Conservation (phyloP, 2,113 vertebrate species). For the Nicator chloris region DNA sequence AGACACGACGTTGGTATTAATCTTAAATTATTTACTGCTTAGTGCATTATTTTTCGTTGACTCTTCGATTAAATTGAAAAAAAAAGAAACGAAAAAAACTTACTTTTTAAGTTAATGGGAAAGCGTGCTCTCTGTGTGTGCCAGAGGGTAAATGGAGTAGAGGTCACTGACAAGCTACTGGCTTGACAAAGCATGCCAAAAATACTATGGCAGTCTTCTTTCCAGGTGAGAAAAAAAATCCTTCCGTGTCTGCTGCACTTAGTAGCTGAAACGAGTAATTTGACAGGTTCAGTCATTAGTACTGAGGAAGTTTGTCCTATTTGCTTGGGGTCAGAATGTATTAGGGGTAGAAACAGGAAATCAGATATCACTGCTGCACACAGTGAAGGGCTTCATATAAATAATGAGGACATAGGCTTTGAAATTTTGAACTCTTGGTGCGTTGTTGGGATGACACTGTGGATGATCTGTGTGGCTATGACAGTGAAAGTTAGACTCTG, state of each 20-base stretch:
- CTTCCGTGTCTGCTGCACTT: not conserved
- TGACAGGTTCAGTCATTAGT: not conserved
- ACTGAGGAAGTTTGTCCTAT: not conserved
- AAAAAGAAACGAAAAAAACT: too few species aligned
- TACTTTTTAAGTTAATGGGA: conserved; percentile 19
- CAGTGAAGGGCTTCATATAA: not conserved
- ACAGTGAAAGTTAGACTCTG: not conserved
- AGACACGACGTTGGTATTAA: not conserved
- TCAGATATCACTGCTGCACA: not conserved
- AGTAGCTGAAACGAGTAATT: conserved; percentile 23
- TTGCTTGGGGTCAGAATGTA: not conserved
- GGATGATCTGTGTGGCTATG: not conserved
- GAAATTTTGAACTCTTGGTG: not conserved
- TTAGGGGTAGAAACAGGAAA: not conserved
- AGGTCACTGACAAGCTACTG: conserved; percentile 63
- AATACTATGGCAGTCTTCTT: conserved; percentile 45
- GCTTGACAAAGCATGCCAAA: conserved; percentile 36
- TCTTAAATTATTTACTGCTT: not conserved
- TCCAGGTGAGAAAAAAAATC: conserved; percentile 18
- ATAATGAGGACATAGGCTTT: not conserved
- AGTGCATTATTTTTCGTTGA: not conserved
- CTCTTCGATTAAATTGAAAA: not conserved
- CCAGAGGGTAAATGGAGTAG: conserved; percentile 67
- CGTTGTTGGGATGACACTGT: not conserved
- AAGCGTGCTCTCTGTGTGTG: conserved; percentile 28